Percentiles rank a stretch among this genome's conserved stretches.
Conservation (phyloP, 2,888 invertebrate species). For the Habrosyne pyritoides region DNA sequence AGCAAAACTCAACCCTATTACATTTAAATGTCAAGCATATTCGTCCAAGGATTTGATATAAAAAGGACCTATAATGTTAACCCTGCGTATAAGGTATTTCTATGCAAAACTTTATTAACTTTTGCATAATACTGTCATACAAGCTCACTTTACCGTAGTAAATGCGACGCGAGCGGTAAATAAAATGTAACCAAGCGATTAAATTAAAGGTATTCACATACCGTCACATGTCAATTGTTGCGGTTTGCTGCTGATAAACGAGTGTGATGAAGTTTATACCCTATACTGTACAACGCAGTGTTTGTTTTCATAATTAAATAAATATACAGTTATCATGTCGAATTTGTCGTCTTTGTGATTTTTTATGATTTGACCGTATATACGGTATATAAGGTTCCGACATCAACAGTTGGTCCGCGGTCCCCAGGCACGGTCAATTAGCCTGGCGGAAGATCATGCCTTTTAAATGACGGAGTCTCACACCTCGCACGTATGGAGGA, state of each 20-base stretch:
- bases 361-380: too few relatives aligned
- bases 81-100: not conserved
- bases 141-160: not conserved
- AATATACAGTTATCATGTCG: too few relatives aligned
- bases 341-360: too few relatives aligned
- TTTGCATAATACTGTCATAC: not conserved
- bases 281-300: too few relatives aligned
- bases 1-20: not conserved
- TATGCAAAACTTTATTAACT: not conserved
- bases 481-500: too few relatives aligned
- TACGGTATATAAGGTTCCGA: too few relatives aligned
- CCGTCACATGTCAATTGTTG: not conserved
- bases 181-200: not conserved
- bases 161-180: not conserved
- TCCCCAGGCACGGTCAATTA: too few relatives aligned
- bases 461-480: too few relatives aligned
- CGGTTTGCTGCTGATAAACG: not conserved
- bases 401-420: too few relatives aligned
- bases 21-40: not conserved
- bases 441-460: too few relatives aligned
- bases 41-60: not conserved
- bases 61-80: not conserved
- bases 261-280: not conserved
- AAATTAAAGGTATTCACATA: constrained; percentile 1
- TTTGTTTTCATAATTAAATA: too few relatives aligned